These are phyloP conservation scores for Sylvilagus floridanus DNA, from an alignment of 2,797 vertebrate species.

Conservation along the genomic window DNA sequence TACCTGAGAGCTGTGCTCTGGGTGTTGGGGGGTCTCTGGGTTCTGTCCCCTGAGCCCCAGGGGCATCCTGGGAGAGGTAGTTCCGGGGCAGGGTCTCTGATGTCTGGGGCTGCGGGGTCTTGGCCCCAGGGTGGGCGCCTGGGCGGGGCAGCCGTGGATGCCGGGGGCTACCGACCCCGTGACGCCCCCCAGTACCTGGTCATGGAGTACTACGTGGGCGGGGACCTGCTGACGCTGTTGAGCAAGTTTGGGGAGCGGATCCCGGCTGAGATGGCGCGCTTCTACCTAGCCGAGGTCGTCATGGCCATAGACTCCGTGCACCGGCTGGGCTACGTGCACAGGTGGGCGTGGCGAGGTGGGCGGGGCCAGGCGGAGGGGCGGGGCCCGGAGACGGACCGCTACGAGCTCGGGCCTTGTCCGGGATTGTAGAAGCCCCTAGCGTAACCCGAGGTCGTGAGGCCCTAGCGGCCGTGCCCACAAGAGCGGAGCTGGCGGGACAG, in stretches of 20 bases:
- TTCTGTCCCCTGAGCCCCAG: neutral
- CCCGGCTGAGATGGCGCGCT: constrained; percentile 92
- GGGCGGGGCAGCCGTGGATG: neutral
- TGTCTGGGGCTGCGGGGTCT: neutral
- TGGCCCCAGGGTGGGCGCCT: neutral
- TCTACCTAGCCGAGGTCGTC: constrained; percentile 94
- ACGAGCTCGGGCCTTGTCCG: neutral
- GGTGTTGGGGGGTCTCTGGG: neutral
- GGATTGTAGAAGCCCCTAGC: neutral
- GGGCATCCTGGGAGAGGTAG: neutral
- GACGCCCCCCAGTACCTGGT: constrained; percentile 90
- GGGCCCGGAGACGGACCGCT: neutral
- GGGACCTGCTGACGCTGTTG: constrained; percentile 93
- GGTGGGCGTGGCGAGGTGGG: constrained; percentile 78
- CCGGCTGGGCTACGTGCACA: constrained; percentile 93
- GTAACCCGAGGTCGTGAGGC: too few species aligned
- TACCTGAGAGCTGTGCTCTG: neutral
- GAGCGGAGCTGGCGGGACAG: neutral
- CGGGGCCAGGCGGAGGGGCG: neutral
- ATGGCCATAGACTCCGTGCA: constrained; percentile 93
- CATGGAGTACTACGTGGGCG: constrained; percentile 95
- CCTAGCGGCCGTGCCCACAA: neutral
- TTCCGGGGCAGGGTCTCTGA: neutral
- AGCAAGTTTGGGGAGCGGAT: constrained; percentile 94
- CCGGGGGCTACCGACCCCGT: constrained; percentile 8